Conservation (phyloP, 2,888 invertebrate genomes). For the Melinaea marsaeus region DNA sequence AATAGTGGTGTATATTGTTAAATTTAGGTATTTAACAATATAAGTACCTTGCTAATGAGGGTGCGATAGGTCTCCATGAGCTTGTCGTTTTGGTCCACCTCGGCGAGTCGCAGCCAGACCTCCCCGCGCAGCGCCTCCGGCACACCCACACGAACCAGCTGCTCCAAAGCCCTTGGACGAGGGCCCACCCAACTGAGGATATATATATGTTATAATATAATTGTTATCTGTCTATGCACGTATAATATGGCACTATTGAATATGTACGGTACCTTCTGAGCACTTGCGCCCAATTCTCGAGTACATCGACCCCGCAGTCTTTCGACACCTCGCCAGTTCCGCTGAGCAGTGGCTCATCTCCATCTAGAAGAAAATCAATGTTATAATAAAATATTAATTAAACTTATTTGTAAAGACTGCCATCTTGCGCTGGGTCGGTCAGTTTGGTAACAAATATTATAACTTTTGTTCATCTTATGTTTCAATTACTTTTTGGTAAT, state of each 20-base stretch:
- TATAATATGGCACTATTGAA: too few species aligned
- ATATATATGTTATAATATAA: background rate
- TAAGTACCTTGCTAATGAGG: slow-evolving; percentile 90
- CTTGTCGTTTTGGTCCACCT: slow-evolving; percentile 88
- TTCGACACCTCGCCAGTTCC: slow-evolving; percentile 98
- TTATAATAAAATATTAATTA: background rate
- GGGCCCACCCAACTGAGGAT: slow-evolving; percentile 77
- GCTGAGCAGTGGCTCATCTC: slow-evolving; percentile 96
- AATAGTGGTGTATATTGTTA: too few species aligned
- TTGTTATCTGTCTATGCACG: background rate
- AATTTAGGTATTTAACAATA: background rate
- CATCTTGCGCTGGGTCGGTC: too few species aligned
- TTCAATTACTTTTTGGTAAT: too few species aligned
- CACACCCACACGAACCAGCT: slow-evolving; percentile 91
- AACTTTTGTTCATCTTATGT: too few species aligned
- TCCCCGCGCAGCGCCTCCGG: slow-evolving; percentile 98
- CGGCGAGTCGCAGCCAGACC: slow-evolving; percentile 97
- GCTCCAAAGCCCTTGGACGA: slow-evolving; percentile 88
- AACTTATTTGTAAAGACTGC: too few species aligned
- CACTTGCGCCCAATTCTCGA: slow-evolving; percentile 96
- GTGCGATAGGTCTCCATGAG: slow-evolving; percentile 95
- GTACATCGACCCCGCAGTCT: slow-evolving; percentile 94
- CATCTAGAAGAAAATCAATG: slow-evolving; percentile 75
- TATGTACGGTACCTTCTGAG: slow-evolving; percentile 76
- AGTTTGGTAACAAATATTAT: too few species aligned